phyloP scores from a whole-genome alignment of 2,888 invertebrate genomes.

The Dasypogon diadema region DNA sequence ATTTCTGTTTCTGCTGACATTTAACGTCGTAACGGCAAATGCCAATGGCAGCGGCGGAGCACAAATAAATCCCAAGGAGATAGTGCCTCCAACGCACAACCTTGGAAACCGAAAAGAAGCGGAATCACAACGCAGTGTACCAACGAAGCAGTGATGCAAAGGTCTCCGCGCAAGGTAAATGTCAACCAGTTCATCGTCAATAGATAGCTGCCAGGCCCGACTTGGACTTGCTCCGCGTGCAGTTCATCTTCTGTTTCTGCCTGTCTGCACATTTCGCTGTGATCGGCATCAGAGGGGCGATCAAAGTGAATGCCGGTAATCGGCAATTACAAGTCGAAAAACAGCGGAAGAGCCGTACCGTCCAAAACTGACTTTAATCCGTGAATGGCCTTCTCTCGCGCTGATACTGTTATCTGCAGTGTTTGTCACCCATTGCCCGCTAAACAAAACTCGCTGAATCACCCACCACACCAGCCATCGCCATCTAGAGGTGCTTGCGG shows the following conservation, averaged over 20 bases:
- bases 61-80: slow-evolving; percentile 39
- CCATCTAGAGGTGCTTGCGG: background rate
- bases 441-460: background rate
- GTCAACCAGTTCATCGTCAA: slow-evolving; percentile 33
- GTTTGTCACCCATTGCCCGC: background rate
- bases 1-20: slow-evolving; percentile 32
- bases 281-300: background rate
- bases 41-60: slow-evolving; percentile 11
- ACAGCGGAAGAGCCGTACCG: background rate
- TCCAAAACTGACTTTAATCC: background rate
- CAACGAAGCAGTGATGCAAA: slow-evolving; percentile 12
- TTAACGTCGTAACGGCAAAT: slow-evolving; percentile 1
- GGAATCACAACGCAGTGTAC: slow-evolving; percentile 13
- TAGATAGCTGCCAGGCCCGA: slow-evolving; percentile 4
- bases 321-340: background rate
- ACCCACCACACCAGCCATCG: background rate
- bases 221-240: background rate
- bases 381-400: background rate
- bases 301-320: background rate
- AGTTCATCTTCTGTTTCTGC: background rate
- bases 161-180: slow-evolving; percentile 37
- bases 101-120: slow-evolving; percentile 29
- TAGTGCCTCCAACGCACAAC: slow-evolving; percentile 32
- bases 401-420: background rate
- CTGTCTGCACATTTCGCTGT: background rate